A percentile compares a stretch with the other conserved stretches of the same genome.
Conservation (phyloP, 2,888 invertebrate genomes). For the Eristalinus sepulchralis region DNA sequence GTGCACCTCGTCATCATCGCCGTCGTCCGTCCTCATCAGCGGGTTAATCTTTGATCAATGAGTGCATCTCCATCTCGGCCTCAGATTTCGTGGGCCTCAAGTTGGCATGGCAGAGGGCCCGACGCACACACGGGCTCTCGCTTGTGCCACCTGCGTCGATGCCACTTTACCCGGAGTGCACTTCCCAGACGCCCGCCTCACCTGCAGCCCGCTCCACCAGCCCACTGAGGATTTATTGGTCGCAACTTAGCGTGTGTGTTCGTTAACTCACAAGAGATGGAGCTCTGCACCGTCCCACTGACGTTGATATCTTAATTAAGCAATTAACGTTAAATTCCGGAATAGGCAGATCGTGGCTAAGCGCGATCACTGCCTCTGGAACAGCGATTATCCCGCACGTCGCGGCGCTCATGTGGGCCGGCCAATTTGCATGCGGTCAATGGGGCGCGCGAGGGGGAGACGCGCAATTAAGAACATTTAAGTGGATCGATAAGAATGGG, state of each 20-base stretch:
- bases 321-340: slow-evolving; percentile 11
- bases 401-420: background rate
- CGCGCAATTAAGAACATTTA: slow-evolving; percentile 40
- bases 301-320: slow-evolving; percentile 55
- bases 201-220: background rate
- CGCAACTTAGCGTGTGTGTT: slow-evolving; percentile 14
- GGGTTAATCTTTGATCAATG: slow-evolving; percentile 12
- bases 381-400: background rate
- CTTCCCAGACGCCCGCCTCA: background rate
- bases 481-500: slow-evolving; percentile 36
- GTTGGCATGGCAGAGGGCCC: background rate
- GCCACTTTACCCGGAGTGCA: slow-evolving; percentile 38
- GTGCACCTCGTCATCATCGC: background rate
- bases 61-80: slow-evolving; percentile 8
- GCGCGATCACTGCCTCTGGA: slow-evolving; percentile 37
- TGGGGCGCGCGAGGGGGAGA: slow-evolving; percentile 14
- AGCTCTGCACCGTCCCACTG: slow-evolving; percentile 16
- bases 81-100: background rate
- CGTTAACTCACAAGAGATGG: slow-evolving; percentile 38
- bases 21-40: background rate
- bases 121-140: background rate
- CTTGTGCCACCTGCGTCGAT: slow-evolving; percentile 36
- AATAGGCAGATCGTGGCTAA: slow-evolving; percentile 27
- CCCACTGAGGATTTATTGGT: slow-evolving; percentile 25
- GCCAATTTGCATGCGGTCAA: slow-evolving; percentile 2